phyloP scores from a whole-genome alignment of 2,888 invertebrate genomes.

The Netelia fuscicornis region DNA sequence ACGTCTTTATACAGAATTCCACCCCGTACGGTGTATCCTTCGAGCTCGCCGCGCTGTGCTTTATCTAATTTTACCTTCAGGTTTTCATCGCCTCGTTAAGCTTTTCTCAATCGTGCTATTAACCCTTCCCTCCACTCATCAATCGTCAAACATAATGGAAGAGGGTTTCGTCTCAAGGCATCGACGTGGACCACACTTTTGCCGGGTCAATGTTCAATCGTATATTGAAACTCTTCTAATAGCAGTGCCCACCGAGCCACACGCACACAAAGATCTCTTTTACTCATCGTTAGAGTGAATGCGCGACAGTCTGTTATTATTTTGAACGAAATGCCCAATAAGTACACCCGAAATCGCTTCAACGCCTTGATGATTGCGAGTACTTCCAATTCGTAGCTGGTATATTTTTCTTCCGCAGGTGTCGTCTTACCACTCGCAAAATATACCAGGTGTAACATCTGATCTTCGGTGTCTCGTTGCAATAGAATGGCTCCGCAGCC shows the following conservation, averaged over 20 bases:
- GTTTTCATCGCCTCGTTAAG: slow-evolving; percentile 32
- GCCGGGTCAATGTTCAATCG: slow-evolving; percentile 70
- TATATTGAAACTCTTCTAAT: slow-evolving; percentile 71
- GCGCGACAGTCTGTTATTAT: slow-evolving; percentile 72
- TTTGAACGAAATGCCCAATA: slow-evolving; percentile 70
- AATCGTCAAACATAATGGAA: slow-evolving; percentile 4
- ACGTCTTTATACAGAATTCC: slow-evolving; percentile 38
- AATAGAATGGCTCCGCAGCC: slow-evolving; percentile 69
- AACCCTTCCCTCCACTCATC: slow-evolving; percentile 14
- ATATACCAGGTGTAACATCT: slow-evolving; percentile 70
- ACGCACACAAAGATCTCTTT: slow-evolving; percentile 69
- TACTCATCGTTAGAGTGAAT: slow-evolving; percentile 69
- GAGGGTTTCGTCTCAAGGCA: slow-evolving; percentile 12
- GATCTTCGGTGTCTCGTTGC: slow-evolving; percentile 62
- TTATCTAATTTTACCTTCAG: neutral
- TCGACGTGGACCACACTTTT: slow-evolving; percentile 29
- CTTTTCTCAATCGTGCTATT: slow-evolving; percentile 8
- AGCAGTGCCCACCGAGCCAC: slow-evolving; percentile 72
- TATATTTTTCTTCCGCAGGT: slow-evolving; percentile 68
- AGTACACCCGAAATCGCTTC: slow-evolving; percentile 72
- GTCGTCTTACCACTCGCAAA: slow-evolving; percentile 72
- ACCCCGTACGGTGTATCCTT: slow-evolving; percentile 29
- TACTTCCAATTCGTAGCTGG: slow-evolving; percentile 71
- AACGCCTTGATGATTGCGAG: slow-evolving; percentile 71
- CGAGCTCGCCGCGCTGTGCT: neutral